Conservation (phyloP, 1,140 invertebrate species). For the Heliconius congener region DNA sequence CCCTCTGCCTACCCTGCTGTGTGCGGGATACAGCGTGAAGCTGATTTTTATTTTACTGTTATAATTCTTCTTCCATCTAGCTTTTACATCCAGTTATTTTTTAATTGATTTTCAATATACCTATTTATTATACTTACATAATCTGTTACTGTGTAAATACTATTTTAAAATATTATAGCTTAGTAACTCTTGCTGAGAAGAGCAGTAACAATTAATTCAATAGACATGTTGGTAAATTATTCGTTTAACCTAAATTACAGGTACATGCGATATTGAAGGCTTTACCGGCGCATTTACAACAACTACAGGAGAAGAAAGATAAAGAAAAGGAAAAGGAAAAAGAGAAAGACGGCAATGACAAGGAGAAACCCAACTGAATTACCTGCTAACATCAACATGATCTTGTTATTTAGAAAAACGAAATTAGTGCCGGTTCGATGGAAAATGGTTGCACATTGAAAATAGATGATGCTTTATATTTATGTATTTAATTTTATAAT, state of each 20-base stretch:
- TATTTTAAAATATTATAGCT: too few relatives aligned
- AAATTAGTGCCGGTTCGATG: slow-evolving; percentile 37
- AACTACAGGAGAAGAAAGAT: slow-evolving; percentile 82
- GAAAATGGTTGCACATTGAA: slow-evolving; percentile 21
- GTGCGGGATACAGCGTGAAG: too few relatives aligned
- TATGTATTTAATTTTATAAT: not conserved
- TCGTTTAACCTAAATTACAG: slow-evolving; percentile 41
- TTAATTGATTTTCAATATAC: too few relatives aligned
- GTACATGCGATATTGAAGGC: slow-evolving; percentile 94
- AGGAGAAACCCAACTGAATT: slow-evolving; percentile 71
- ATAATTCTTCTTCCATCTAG: too few relatives aligned
- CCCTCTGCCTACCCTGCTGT: too few relatives aligned
- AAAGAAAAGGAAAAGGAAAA: slow-evolving; percentile 75
- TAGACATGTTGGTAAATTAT: not conserved
- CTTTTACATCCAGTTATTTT: too few relatives aligned
- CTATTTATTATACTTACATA: too few relatives aligned
- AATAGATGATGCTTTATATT: slow-evolving; percentile 1
- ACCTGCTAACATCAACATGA: slow-evolving; percentile 53
- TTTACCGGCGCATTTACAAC: slow-evolving; percentile 86
- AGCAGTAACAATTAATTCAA: too few relatives aligned
- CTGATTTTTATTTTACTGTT: too few relatives aligned
- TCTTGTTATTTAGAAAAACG: slow-evolving; percentile 43
- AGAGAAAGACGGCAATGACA: slow-evolving; percentile 65
- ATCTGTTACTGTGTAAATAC: too few relatives aligned
- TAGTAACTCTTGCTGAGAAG: too few relatives aligned